Evolutionary conservation across 1,140 invertebrate species (phyloP).

Genomic region (Ruditapes philippinarum): DNA sequence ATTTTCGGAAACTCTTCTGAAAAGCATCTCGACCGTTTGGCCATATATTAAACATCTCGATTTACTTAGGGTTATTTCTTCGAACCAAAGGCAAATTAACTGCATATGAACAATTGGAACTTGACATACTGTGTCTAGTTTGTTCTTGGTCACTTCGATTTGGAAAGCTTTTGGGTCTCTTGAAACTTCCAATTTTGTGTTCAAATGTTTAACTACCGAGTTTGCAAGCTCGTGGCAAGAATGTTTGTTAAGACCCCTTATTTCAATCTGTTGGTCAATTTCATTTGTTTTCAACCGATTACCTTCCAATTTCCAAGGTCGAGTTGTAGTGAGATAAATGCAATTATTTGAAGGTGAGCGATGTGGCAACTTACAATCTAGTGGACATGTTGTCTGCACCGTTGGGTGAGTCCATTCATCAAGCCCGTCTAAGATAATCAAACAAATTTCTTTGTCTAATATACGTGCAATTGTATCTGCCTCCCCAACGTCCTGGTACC

Average conservation of each 20-base stretch:
- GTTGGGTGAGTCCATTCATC: slow-evolving; percentile 7
- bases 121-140: not conserved
- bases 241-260: not conserved
- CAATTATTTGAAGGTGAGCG: not conserved
- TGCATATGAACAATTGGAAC: not conserved
- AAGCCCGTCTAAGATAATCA: slow-evolving; percentile 25
- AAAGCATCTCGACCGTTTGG: not conserved
- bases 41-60: not conserved
- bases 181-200: not conserved
- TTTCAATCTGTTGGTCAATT: not conserved
- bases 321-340: not conserved
- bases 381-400: too few relatives aligned
- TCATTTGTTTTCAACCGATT: not conserved
- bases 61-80: not conserved
- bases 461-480: not conserved
- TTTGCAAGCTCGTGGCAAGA: not conserved
- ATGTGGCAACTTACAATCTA: not conserved
- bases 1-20: not conserved
- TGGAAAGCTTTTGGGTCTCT: not conserved
- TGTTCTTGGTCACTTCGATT: not conserved
- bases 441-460: not conserved
- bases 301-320: not conserved
- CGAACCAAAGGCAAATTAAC: not conserved
- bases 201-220: not conserved
- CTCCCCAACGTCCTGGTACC: not conserved